Evolutionary conservation across 2,888 invertebrate genomes (phyloP).

Genomic region (Siphonodentalium dalli): DNA sequence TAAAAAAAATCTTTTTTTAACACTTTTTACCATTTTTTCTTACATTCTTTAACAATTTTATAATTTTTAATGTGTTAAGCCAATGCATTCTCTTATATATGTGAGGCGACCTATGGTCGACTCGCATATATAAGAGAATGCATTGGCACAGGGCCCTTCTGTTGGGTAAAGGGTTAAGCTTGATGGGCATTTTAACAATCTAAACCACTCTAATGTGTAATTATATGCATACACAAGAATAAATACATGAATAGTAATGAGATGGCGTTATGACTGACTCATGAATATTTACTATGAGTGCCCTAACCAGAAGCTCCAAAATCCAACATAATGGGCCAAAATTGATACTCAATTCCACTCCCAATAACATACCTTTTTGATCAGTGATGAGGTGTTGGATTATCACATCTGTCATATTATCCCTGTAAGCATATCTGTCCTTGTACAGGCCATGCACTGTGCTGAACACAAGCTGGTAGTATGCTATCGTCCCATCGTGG

Average conservation of each 20-base stretch:
- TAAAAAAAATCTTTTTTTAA: no score
- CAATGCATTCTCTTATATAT: no score
- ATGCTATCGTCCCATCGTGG: conserved; percentile 94
- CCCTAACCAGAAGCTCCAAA: not conserved
- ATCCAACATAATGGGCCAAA: not conserved
- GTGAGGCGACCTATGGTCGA: no score
- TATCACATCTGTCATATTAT: conserved; percentile 99
- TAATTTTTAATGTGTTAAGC: no score
- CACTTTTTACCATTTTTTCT: no score
- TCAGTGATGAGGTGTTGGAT: conserved; percentile 89
- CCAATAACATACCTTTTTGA: conserved; percentile 69
- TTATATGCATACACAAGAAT: not conserved
- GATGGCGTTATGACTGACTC: not conserved
- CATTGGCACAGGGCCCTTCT: no score
- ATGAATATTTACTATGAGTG: not conserved
- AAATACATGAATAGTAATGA: not conserved
- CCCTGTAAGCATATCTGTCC: conserved; percentile 89
- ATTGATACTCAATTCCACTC: not conserved
- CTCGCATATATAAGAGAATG: no score
- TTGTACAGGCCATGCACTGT: conserved; percentile 96
- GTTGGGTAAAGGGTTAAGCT: no score
- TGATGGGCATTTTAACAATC: no score
- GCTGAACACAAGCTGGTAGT: conserved; percentile 89
- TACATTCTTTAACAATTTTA: no score
- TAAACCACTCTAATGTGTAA: no score